These are phyloP conservation scores for Listronotus oregonensis DNA, from an alignment of 1,140 invertebrate species.

Conservation along the genomic window DNA sequence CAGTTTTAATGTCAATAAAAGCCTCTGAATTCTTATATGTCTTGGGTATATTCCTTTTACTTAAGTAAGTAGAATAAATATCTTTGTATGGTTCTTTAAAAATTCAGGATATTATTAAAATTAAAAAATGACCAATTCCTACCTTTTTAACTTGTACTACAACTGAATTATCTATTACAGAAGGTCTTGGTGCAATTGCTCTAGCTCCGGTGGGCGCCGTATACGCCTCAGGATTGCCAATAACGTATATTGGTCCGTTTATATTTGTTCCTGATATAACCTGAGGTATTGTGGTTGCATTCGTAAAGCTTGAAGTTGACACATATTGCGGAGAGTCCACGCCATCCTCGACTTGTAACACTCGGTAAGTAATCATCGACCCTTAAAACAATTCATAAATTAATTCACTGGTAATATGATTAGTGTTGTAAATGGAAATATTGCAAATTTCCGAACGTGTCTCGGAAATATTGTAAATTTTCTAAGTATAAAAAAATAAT, in stretches of 20 bases:
- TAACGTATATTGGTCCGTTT: constrained; percentile 63
- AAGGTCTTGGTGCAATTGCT: constrained; percentile 60
- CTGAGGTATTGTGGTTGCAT: constrained; percentile 45
- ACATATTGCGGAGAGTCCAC: constrained; percentile 49
- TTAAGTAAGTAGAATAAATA: too few species aligned
- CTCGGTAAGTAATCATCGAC: constrained; percentile 52
- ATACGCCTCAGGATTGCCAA: constrained; percentile 63
- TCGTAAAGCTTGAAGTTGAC: constrained; percentile 41
- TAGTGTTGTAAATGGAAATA: too few species aligned
- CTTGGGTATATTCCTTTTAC: too few species aligned
- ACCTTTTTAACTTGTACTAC: constrained; percentile 61
- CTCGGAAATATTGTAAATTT: too few species aligned
- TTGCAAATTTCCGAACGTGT: too few species aligned
- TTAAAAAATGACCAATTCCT: constrained; percentile 13
- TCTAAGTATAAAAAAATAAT: too few species aligned
- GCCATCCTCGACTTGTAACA: constrained; percentile 54
- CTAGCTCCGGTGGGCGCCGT: constrained; percentile 57
- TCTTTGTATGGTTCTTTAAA: too few species aligned
- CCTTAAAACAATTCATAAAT: constrained; percentile 9
- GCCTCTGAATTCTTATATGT: too few species aligned
- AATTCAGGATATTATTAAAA: too few species aligned
- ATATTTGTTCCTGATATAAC: constrained; percentile 50
- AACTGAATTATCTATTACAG: constrained; percentile 58
- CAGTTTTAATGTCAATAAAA: too few species aligned
- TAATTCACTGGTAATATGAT: too few species aligned